A percentile compares a stretch with the other conserved stretches of the same genome.
Conservation (phyloP, 2,888 invertebrate genomes). For the Ormyrus thymus region DNA sequence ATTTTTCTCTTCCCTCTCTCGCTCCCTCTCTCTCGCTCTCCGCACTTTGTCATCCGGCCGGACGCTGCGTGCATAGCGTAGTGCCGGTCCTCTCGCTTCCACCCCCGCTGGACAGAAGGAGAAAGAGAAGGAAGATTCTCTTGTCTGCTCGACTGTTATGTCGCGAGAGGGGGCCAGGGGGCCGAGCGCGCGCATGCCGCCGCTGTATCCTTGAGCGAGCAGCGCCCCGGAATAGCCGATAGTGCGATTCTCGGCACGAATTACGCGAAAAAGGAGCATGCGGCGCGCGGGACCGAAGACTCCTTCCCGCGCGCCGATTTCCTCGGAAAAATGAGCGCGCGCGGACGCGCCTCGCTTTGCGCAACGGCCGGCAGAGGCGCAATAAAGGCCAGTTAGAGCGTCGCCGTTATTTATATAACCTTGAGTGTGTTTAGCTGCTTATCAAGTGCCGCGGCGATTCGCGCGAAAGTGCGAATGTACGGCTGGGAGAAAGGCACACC, state of each 20-base stretch:
- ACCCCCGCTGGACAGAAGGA: slow-evolving; percentile 40
- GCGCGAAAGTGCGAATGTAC: slow-evolving; percentile 40
- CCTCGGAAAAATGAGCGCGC: not conserved
- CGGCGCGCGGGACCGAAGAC: not conserved
- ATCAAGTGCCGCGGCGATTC: slow-evolving; percentile 34
- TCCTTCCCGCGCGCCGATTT: not conserved
- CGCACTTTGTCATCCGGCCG: not conserved
- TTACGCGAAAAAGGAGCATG: slow-evolving; percentile 40
- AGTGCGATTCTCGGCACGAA: slow-evolving; percentile 44
- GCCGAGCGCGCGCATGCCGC: slow-evolving; percentile 59
- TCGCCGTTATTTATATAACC: slow-evolving; percentile 43
- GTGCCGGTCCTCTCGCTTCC: slow-evolving; percentile 15
- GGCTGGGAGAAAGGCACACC: slow-evolving; percentile 25
- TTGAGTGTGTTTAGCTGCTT: slow-evolving; percentile 34
- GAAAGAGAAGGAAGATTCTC: slow-evolving; percentile 12
- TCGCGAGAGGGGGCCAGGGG: slow-evolving; percentile 40
- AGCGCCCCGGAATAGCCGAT: slow-evolving; percentile 56
- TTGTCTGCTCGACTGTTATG: slow-evolving; percentile 9
- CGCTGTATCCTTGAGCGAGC: slow-evolving; percentile 62
- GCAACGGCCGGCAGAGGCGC: slow-evolving; percentile 4
- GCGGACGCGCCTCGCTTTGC: slow-evolving; percentile 9
- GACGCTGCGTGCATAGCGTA: not conserved
- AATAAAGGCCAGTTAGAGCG: slow-evolving; percentile 30
- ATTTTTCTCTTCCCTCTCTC: not conserved
- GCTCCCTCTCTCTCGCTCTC: slow-evolving; percentile 41